Percentiles rank a stretch among this genome's conserved stretches.
These are phyloP conservation scores for Schizopygopsis pylzovi DNA, from an alignment of 2,797 vertebrate species.

Conservation along the genomic window DNA sequence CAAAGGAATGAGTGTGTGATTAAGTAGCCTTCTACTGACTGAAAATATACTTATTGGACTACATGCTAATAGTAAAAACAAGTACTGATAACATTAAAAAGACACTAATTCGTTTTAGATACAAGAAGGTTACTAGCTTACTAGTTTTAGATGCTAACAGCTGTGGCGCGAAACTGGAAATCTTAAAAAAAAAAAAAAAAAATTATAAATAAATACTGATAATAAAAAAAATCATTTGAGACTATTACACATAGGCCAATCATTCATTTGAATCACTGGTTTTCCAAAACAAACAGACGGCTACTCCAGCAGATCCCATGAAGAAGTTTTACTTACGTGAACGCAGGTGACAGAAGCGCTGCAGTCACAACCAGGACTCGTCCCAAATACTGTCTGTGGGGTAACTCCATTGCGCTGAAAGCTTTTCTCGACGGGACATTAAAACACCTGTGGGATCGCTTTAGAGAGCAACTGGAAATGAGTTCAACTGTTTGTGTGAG, in stretches of 20 bases:
- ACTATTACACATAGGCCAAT: not conserved
- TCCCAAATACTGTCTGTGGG: conserved; percentile 80
- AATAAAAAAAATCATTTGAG: not conserved
- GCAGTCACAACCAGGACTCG: conserved; percentile 83
- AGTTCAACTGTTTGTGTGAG: conserved; percentile 74
- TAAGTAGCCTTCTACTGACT: not conserved
- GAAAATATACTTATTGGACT: not conserved
- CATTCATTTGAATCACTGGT: not conserved
- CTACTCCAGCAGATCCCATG: not conserved
- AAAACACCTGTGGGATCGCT: conserved; percentile 73
- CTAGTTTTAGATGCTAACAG: not conserved
- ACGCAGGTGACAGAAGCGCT: conserved; percentile 83
- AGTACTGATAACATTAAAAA: not conserved
- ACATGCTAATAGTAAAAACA: not conserved
- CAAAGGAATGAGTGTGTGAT: not conserved
- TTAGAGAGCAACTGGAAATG: conserved; percentile 65
- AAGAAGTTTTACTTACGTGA: conserved; percentile 77
- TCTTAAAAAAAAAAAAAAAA: too few relatives aligned
- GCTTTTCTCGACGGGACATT: conserved; percentile 83
- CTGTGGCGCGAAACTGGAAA: not conserved
- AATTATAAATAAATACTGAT: not conserved
- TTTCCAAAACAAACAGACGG: conserved; percentile 6
- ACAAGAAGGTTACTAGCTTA: not conserved
- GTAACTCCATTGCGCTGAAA: conserved; percentile 80
- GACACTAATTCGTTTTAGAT: not conserved